Evolutionary conservation across 2,113 vertebrate genomes (phyloP).

Genomic region (Aplodontia rufa): DNA sequence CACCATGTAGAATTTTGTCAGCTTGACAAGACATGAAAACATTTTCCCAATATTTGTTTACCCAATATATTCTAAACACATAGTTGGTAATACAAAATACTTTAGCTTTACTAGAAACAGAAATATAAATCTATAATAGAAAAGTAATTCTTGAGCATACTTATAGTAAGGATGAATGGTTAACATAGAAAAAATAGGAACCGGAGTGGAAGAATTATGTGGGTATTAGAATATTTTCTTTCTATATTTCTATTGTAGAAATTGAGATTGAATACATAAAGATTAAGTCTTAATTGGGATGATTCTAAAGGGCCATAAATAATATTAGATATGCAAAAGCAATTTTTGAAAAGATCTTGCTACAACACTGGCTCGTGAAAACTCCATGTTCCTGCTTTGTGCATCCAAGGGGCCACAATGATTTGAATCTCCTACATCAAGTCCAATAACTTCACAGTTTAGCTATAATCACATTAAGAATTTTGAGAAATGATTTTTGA

Average conservation of each 20-base stretch:
- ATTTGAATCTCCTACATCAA: not conserved
- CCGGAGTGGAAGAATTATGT: not conserved
- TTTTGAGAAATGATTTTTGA: not conserved
- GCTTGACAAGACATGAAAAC: not conserved
- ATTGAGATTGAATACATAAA: not conserved
- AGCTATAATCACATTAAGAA: not conserved
- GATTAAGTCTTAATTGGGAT: not conserved
- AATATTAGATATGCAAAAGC: not conserved
- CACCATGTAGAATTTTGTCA: not conserved
- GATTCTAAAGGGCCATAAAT: not conserved
- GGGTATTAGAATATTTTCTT: not conserved
- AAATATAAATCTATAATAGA: not conserved
- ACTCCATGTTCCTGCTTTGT: not conserved
- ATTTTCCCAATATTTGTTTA: not conserved
- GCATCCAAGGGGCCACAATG: not conserved
- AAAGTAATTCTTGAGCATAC: not conserved
- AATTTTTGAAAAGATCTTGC: not conserved
- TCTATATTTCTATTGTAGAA: not conserved
- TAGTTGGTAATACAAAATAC: not conserved
- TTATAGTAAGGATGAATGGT: constrained; percentile 13
- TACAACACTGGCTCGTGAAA: not conserved
- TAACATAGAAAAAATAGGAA: not conserved
- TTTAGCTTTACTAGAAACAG: not conserved
- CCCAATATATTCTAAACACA: not conserved
- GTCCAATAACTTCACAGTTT: not conserved